Conservation (phyloP, 2,888 invertebrate genomes). For the Zaprionus obscuricornis region DNA sequence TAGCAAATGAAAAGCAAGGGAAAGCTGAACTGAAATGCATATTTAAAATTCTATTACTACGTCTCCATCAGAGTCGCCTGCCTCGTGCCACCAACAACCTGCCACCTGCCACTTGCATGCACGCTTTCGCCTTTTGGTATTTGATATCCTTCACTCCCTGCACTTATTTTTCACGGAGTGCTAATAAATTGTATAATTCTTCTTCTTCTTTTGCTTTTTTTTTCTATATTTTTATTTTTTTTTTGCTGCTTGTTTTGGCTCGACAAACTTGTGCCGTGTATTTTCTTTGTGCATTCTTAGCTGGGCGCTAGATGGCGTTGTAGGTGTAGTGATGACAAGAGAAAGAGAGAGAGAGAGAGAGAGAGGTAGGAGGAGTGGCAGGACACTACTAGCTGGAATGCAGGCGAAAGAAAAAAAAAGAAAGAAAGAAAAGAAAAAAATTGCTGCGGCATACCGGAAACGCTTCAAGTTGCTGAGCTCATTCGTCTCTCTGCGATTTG, state of each 20-base stretch:
- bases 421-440: slow-evolving; percentile 36
- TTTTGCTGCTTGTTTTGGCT: slow-evolving; percentile 40
- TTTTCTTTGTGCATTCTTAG: slow-evolving; percentile 49
- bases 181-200: slow-evolving; percentile 66
- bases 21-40: slow-evolving; percentile 43
- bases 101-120: not conserved
- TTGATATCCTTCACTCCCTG: slow-evolving; percentile 9
- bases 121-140: slow-evolving; percentile 5
- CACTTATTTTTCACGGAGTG: slow-evolving; percentile 22
- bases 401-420: slow-evolving; percentile 23
- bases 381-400: slow-evolving; percentile 38
- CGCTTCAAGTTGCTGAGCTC: slow-evolving; percentile 74
- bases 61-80: slow-evolving; percentile 8
- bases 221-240: slow-evolving; percentile 4
- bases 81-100: not conserved
- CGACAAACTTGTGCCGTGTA: slow-evolving; percentile 56
- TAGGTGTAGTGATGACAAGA: slow-evolving; percentile 1
- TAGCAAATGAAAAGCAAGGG: too few relatives aligned
- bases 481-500: slow-evolving; percentile 79
- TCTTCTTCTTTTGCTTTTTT: too few relatives aligned
- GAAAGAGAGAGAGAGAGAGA: not conserved
- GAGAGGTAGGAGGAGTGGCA: slow-evolving; percentile 1
- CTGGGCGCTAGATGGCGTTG: slow-evolving; percentile 1
- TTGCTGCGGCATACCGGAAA: slow-evolving; percentile 79
- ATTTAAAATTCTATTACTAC: slow-evolving; percentile 61